A percentile compares a stretch with the other conserved stretches of the same genome.
Conservation (phyloP, 2,113 vertebrate species). For the Sardina pilchardus region DNA sequence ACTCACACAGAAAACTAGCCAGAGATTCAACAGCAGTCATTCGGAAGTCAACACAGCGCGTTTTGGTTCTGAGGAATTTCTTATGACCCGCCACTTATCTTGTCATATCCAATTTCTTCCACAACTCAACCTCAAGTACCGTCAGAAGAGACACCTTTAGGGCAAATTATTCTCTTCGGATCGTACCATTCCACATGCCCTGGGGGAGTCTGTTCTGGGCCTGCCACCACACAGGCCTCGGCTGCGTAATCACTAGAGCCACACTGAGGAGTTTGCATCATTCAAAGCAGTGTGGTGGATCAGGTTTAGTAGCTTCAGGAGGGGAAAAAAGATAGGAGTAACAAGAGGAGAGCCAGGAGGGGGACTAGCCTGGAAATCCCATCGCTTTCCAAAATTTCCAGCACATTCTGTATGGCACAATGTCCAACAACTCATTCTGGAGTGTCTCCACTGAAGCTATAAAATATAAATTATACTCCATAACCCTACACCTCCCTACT, state of each 20-base stretch:
- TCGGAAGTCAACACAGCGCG: slow-evolving; percentile 67
- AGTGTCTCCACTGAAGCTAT: slow-evolving; percentile 67
- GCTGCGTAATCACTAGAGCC: background rate
- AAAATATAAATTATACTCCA: slow-evolving; percentile 77
- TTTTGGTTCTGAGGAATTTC: slow-evolving; percentile 71
- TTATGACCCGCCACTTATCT: slow-evolving; percentile 77
- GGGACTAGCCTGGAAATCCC: slow-evolving; percentile 66
- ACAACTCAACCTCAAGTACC: slow-evolving; percentile 55
- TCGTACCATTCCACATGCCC: slow-evolving; percentile 67
- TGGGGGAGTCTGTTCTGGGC: slow-evolving; percentile 17
- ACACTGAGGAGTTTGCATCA: background rate
- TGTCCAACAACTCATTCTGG: slow-evolving; percentile 69
- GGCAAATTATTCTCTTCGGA: slow-evolving; percentile 73
- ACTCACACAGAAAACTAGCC: slow-evolving; percentile 43
- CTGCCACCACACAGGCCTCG: background rate
- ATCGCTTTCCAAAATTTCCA: slow-evolving; percentile 67
- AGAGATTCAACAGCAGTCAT: slow-evolving; percentile 49
- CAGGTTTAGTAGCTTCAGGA: slow-evolving; percentile 4
- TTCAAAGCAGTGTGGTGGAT: slow-evolving; percentile 10
- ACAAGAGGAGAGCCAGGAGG: slow-evolving; percentile 49
- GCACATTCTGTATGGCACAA: slow-evolving; percentile 62
- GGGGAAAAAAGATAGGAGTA: slow-evolving; percentile 1
- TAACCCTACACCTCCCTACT: slow-evolving; percentile 70
- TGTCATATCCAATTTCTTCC: slow-evolving; percentile 75
- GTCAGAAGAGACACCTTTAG: slow-evolving; percentile 69